Base-by-base conservation (phyloP, 2,888 invertebrate genomes). In the Ametastegia equiseti region DNA sequence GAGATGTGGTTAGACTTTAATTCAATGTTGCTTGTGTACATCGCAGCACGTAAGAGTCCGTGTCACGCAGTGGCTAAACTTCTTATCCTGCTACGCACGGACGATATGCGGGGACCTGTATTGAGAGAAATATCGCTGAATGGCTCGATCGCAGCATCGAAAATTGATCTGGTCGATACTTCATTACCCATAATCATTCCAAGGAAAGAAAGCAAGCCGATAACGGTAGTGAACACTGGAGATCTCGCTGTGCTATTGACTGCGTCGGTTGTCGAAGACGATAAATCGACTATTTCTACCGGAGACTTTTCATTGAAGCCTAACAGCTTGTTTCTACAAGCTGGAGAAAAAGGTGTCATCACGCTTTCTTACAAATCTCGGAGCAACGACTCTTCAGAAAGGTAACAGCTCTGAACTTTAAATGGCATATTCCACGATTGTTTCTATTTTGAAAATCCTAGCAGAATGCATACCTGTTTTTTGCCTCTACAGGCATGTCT, bases 171-270 rank as follows among this genome's bases (percentile, higher is more conserved):
- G 15, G 75, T 89, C 23, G 86, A 90, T 60, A 86, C 87, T 4
- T 83, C 86, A 11, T 27, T 87, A 23, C 90, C 90, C 23, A 82
- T 90, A 27, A 4, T 84, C 2, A 83, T 90, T 42, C 78, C 82
- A 11, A 85, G 83, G 36, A 87, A 85, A 39, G 85, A 89, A 73
- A 85, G 80, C 11, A 90, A 86, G 85, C 50, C 85, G 4, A 80
- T 90, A 30, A 85, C 82, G 63, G 60, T 90, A n/a, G 77, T 85
- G 67, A 90, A 90, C 84, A 80, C 84, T 5, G 90, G 90, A 4
- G 86, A 83, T 33, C 83, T 88, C 5, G 82, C 84, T 2, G 81
- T 84, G 7, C 30, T 80, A n/a, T 82, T 89, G 39, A 83, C 83
- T 11, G 87, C 85, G 1, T 81, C 81, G 23, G 54, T 89, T 39